A percentile compares a stretch with the other conserved stretches of the same genome.
These are phyloP conservation scores for Bufo bufo DNA, from an alignment of 2,113 vertebrate genomes.

Conservation along the genomic window DNA sequence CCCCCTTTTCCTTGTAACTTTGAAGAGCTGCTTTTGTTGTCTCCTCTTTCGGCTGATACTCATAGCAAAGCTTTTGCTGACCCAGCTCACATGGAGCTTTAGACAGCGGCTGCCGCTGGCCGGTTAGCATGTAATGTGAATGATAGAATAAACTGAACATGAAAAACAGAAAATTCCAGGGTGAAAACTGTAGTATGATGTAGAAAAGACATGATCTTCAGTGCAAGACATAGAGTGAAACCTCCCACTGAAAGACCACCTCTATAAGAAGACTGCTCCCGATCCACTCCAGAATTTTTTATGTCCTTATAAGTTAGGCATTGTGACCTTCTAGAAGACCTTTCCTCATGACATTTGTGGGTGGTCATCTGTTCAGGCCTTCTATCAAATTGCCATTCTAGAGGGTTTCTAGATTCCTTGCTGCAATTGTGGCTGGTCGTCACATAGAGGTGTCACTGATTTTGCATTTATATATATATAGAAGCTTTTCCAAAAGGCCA, in stretches of 20 bases:
- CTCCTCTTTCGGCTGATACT: slow-evolving; percentile 28
- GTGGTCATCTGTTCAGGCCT: too few species aligned
- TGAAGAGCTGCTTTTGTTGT: slow-evolving; percentile 9
- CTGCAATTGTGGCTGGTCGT: too few species aligned
- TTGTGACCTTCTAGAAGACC: too few species aligned
- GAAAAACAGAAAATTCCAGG: background rate
- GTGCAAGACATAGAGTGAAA: background rate
- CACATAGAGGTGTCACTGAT: too few species aligned
- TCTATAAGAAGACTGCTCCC: background rate
- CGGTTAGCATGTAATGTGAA: slow-evolving; percentile 28
- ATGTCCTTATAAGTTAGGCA: too few species aligned
- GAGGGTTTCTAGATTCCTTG: too few species aligned
- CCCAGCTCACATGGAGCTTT: slow-evolving; percentile 19
- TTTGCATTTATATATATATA: too few species aligned
- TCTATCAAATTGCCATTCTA: too few species aligned
- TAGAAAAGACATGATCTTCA: background rate
- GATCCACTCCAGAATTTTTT: too few species aligned
- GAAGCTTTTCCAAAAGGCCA: too few species aligned
- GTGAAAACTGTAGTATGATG: background rate
- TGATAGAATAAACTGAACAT: background rate
- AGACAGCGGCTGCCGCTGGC: background rate
- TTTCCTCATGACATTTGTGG: too few species aligned
- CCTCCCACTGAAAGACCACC: background rate
- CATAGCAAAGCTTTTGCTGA: slow-evolving; percentile 44
- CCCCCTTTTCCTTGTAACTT: background rate